Evolutionary conservation across 2,113 vertebrate genomes (phyloP).

Genomic region (Elephas maximus): DNA sequence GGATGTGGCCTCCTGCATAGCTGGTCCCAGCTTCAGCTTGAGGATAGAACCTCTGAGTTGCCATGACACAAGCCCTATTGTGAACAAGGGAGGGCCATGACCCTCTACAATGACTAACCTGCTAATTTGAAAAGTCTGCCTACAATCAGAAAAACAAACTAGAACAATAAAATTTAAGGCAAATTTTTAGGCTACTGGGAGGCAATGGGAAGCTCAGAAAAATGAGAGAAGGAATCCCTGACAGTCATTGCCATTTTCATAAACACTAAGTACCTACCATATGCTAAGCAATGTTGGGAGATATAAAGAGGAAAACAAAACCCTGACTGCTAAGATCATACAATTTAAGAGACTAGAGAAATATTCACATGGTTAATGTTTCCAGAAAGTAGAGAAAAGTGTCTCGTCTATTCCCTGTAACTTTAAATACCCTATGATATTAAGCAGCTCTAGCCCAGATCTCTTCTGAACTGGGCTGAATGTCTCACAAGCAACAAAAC

Average conservation of each 20-base stretch:
- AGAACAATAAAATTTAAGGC: constrained; percentile 33
- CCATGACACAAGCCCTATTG: constrained; percentile 31
- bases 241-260: not conserved
- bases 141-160: constrained; percentile 50
- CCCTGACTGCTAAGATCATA: not conserved
- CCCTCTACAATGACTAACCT: constrained; percentile 59
- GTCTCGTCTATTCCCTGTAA: not conserved
- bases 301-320: not conserved
- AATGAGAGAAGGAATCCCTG: not conserved
- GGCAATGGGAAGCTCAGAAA: not conserved
- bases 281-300: not conserved
- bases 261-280: not conserved
- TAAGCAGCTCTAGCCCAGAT: not conserved
- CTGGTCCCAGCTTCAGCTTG: not conserved
- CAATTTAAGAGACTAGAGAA: not conserved
- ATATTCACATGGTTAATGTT: not conserved
- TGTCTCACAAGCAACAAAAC: not conserved
- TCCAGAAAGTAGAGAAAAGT: not conserved
- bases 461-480: not conserved
- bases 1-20: not conserved
- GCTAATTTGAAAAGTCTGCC: constrained; percentile 68
- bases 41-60: constrained; percentile 31
- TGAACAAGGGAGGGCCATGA: constrained; percentile 29
- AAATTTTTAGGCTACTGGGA: constrained; percentile 9
- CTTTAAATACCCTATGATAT: not conserved